Conservation (phyloP, 2,797 vertebrate species). For the Psittacula echo region DNA sequence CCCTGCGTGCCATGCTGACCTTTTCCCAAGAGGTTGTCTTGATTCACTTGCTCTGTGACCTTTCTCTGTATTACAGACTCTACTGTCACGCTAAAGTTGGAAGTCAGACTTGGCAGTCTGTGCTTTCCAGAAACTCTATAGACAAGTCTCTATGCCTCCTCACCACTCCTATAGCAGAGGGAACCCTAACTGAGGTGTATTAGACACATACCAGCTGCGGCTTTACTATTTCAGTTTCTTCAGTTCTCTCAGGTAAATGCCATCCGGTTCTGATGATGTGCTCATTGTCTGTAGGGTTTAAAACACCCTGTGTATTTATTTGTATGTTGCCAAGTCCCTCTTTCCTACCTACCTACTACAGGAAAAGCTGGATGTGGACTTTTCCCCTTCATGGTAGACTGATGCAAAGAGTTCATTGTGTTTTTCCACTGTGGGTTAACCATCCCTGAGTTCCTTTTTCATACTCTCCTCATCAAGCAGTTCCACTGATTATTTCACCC, state of each 20-base stretch:
- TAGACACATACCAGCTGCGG: rapidly evolving
- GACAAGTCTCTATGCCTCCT: neutral
- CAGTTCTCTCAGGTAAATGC: neutral
- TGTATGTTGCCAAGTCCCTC: neutral
- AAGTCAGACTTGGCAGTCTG: neutral
- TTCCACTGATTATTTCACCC: neutral
- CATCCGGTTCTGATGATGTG: neutral
- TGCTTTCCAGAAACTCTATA: neutral
- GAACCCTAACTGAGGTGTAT: rapidly evolving
- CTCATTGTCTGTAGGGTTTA: neutral
- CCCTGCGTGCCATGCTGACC: too few species aligned
- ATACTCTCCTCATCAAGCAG: neutral
- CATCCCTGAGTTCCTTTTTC: neutral
- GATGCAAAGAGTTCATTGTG: neutral
- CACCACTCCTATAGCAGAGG: neutral
- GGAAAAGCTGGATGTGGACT: neutral
- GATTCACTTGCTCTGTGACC: neutral
- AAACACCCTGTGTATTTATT: neutral
- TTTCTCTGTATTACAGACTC: neutral
- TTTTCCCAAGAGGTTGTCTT: neutral
- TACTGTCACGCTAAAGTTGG: neutral
- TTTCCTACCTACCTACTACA: neutral
- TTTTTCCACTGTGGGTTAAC: neutral
- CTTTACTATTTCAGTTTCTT: neutral
- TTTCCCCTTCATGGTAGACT: rapidly evolving